Evolutionary conservation across 2,113 vertebrate genomes (phyloP), one percentile per base, ranked within the genome.

Genomic region (Pogonocichla stellata): DNA sequence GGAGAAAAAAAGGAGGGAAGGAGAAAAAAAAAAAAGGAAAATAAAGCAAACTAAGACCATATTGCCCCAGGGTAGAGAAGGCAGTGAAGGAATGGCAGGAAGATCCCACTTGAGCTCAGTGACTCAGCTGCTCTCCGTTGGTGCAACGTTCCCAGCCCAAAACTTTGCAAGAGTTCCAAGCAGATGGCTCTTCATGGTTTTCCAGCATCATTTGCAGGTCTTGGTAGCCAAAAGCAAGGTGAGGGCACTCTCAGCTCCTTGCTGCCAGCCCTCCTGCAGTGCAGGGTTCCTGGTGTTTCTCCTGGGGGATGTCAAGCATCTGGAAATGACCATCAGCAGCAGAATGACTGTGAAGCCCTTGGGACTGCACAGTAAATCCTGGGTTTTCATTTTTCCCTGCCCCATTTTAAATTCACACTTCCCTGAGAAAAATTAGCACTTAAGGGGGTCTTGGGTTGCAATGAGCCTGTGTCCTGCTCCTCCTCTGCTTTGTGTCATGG

Each of bases 101-200:
- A 57, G 88, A 94, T 90, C 80, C 82, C 33, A 45, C 57, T 78
- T 87, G 73, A 72, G 83, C 53, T 88, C 77, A 69, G 92, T 96
- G 96, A 97, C 93, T 97, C 93, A 96, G 96, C 96, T 95, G 78
- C 83, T 95, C 82, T 84, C 82, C 61, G 26, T 56, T 94, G 83
- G 88, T 92, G 88, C 90, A 92, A 86, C 1, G 20, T 92, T 95
- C 88, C 38, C 82, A 88, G 77, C 48, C 86, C 80, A 34, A 95
- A 96, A 96, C 86, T 97, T 95, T 25, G 13, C 51, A 36, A 78
- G 81, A 88, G 50, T 93, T 93, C 64, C 83, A 79, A 71, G 60
- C 18, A 43, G 78, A 45, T 75, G 45, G 47, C 40, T 9, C 28
- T 77, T 45, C 19, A 40, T 53, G 29, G 29, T 73, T 92, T 86